A percentile compares a stretch with the other conserved stretches of the same genome.
Evolutionary conservation across 2,113 vertebrate species (phyloP).

Genomic region (Prionailurus viverrinus): DNA sequence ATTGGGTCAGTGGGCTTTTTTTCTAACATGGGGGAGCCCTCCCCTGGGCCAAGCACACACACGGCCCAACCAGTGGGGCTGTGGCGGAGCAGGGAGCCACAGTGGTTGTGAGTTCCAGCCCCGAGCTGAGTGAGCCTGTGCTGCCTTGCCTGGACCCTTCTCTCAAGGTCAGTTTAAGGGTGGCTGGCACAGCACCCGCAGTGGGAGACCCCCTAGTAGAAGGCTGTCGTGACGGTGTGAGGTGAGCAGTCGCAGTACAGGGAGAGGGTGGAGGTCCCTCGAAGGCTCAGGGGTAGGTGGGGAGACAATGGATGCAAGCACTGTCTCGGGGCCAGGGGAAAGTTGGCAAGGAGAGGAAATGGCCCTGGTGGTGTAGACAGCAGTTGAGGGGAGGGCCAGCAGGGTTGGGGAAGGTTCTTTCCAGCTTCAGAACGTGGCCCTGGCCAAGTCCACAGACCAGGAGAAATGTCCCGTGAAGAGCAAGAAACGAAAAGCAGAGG

Average conservation of each 20-base stretch:
- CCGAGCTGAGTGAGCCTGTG: background rate
- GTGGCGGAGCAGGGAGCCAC: background rate
- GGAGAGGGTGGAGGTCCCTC: background rate
- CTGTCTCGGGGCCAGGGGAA: background rate
- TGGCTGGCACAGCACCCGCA: background rate
- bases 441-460: background rate
- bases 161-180: background rate
- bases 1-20: no score
- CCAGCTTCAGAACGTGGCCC: background rate
- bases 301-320: background rate
- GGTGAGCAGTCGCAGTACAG: background rate
- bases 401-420: background rate
- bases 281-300: background rate
- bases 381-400: background rate
- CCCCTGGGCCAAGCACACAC: background rate
- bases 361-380: background rate
- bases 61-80: accelerated
- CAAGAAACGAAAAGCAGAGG: background rate
- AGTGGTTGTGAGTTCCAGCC: background rate
- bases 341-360: background rate
- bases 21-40: background rate
- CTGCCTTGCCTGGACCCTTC: no score
- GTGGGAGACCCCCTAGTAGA: accelerated
- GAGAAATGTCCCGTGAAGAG: background rate
- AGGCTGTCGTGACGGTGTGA: background rate